phyloP scores from a whole-genome alignment of 2,113 vertebrate species.

The Xiphorhynchus elegans region DNA sequence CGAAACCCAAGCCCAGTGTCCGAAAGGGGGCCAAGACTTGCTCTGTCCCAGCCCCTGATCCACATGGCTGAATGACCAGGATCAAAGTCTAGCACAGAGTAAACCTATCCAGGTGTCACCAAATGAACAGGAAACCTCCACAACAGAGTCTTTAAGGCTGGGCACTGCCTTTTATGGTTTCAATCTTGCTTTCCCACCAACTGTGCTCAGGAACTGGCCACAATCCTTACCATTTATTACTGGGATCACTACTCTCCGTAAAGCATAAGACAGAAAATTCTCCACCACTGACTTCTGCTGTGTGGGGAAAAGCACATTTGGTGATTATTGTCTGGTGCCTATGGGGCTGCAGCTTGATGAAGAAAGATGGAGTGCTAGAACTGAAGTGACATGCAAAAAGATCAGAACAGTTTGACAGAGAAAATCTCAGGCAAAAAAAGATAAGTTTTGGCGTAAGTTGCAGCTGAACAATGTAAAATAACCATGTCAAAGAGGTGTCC shows the following conservation, averaged over 20 bases:
- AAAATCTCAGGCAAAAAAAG: not conserved
- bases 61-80: not conserved
- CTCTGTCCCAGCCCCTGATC: not conserved
- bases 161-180: not conserved
- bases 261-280: slow-evolving; percentile 61
- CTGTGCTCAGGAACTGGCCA: not conserved
- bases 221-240: slow-evolving; percentile 62
- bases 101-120: not conserved
- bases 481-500: not conserved
- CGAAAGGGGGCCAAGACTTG: not conserved
- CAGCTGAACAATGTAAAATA: not conserved
- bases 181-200: not conserved
- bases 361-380: not conserved
- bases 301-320: not conserved
- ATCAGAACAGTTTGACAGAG: not conserved
- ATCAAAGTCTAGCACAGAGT: not conserved
- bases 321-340: not conserved
- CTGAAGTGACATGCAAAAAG: not conserved
- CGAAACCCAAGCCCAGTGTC: not conserved
- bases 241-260: slow-evolving; percentile 62
- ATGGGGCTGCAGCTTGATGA: not conserved
- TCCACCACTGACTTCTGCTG: slow-evolving; percentile 55
- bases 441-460: not conserved
- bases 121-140: not conserved
- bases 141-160: not conserved